Evolutionary conservation across 2,113 vertebrate species (phyloP).

Genomic region (Climacteris rufus): DNA sequence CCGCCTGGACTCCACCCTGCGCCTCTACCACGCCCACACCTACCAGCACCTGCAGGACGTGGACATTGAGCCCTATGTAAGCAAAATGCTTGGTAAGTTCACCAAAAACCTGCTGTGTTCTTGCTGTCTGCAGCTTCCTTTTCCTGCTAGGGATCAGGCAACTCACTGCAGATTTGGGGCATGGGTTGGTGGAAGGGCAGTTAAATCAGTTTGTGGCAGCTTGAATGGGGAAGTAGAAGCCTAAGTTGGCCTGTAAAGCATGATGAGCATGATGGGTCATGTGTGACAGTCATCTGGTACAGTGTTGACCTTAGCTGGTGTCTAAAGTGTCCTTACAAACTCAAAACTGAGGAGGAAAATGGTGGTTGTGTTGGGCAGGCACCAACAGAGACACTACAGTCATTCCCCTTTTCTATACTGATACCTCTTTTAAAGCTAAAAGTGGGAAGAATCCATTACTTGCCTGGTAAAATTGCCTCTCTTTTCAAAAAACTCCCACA

Average conservation of each 20-base stretch:
- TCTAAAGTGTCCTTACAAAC: neutral
- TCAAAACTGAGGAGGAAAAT: neutral
- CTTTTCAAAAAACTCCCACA: neutral
- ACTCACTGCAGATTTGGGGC: neutral
- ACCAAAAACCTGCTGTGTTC: neutral
- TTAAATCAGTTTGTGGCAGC: neutral
- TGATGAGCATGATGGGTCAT: neutral
- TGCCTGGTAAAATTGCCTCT: neutral
- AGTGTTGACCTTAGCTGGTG: neutral
- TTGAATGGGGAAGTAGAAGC: neutral
- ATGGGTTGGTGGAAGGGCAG: neutral
- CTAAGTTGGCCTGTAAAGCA: neutral
- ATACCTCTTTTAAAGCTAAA: neutral
- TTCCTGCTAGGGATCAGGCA: neutral
- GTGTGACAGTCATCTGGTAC: neutral
- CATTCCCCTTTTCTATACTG: neutral
- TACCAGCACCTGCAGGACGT: constrained; percentile 91
- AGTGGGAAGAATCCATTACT: neutral
- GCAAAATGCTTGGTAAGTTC: constrained; percentile 91
- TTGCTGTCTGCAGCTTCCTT: neutral
- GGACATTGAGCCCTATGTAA: constrained; percentile 91
- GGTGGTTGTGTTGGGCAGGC: neutral
- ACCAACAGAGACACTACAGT: neutral
- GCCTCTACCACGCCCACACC: constrained; percentile 89
- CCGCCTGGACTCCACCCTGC: constrained; percentile 87